Conservation (phyloP, 35 echinoderm and acorn worm genomes). For the Ophiothrix spiculata region DNA sequence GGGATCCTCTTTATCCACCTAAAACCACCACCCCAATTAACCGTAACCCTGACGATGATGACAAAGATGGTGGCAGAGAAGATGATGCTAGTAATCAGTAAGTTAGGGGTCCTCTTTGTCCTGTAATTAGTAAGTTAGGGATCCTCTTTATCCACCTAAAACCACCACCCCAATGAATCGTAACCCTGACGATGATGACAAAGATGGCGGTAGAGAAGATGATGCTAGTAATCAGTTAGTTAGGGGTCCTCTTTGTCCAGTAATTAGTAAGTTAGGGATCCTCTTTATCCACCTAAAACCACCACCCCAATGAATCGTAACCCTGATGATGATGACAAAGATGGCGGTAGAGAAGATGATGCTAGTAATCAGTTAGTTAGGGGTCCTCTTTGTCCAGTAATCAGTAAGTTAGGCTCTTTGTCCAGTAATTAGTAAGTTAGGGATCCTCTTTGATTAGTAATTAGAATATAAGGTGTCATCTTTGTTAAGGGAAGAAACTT, state of each 20-base stretch:
- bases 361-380: conserved; percentile 20
- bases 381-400: too few species aligned
- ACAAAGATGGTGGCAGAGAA: conserved; percentile 70
- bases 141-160: conserved; percentile 77
- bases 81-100: conserved; percentile 28
- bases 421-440: too few species aligned
- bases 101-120: too few species aligned
- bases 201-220: conserved; percentile 60
- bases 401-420: too few species aligned
- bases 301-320: conserved; percentile 42
- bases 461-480: too few species aligned
- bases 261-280: too few species aligned
- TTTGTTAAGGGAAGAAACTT: conserved; percentile 58
- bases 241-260: too few species aligned
- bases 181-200: conserved; percentile 74
- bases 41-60: conserved; percentile 65
- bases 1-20: conserved; percentile 59
- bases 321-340: conserved; percentile 82
- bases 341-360: conserved; percentile 51
- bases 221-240: conserved; percentile 30
- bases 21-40: conserved; percentile 54
- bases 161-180: conserved; percentile 35
- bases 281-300: conserved; percentile 67
- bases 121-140: too few species aligned
- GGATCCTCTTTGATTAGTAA: too few species aligned